Conservation (phyloP, 2,888 invertebrate species). For the Euplexia lucipara region DNA sequence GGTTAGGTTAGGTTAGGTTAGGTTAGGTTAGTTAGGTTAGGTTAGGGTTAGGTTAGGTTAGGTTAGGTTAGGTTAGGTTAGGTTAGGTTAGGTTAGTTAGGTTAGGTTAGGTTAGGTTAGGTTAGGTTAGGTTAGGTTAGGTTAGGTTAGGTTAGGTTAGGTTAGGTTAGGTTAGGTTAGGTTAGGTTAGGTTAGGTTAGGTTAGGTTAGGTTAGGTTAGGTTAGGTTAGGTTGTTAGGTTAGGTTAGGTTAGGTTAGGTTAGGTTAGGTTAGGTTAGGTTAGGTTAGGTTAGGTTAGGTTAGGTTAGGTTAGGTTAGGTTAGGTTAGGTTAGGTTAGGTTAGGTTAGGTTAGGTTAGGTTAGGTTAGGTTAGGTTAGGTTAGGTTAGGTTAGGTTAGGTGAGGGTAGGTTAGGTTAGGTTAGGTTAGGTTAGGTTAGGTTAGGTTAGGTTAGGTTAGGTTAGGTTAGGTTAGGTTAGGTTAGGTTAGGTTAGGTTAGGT, state of each 20-base stretch:
- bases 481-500: conserved; percentile 46
- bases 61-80: conserved; percentile 35
- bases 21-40: no score
- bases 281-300: conserved; percentile 56
- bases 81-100: conserved; percentile 27
- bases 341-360: conserved; percentile 60
- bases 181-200: conserved; percentile 55
- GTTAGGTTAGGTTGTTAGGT: no score
- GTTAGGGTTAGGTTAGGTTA: conserved; percentile 23
- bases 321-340: conserved; percentile 61
- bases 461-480: conserved; percentile 13
- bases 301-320: conserved; percentile 61
- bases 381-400: no score
- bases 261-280: conserved; percentile 55
- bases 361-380: conserved; percentile 33
- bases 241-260: conserved; percentile 51
- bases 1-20: no score
- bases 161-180: conserved; percentile 38
- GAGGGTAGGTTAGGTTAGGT: conserved; percentile 31
- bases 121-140: conserved; percentile 12
- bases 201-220: conserved; percentile 40
- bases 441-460: conserved; percentile 14
- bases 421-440: conserved; percentile 24
- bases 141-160: conserved; percentile 15
- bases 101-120: conserved; percentile 13